phyloP scores from a whole-genome alignment of 1,140 invertebrate genomes.

The Gerris buenoi region DNA sequence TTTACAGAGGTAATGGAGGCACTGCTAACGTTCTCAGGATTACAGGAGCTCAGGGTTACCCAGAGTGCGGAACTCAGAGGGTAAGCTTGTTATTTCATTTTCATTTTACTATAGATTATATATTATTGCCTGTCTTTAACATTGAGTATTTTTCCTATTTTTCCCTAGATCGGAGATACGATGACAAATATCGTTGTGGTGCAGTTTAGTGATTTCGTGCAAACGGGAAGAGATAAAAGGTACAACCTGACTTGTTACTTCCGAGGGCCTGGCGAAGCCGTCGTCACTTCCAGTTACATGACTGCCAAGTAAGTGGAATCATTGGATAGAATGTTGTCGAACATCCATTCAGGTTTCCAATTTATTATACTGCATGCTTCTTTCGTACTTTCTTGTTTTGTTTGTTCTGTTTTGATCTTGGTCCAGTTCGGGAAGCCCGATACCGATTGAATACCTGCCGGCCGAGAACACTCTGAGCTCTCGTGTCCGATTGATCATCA shows the following conservation, averaged over 20 bases:
- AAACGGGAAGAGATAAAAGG: conserved; percentile 75
- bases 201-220: conserved; percentile 83
- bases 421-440: conserved; percentile 62
- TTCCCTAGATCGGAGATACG: conserved; percentile 72
- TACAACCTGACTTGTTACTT: conserved; percentile 85
- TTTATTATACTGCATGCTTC: no score
- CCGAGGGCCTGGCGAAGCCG: conserved; percentile 75
- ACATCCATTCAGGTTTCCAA: no score
- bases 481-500: conserved; percentile 63
- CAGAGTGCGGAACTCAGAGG: conserved; percentile 74
- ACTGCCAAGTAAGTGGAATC: conserved; percentile 72
- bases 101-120: background rate
- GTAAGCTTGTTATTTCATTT: conserved; percentile 34
- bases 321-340: no score
- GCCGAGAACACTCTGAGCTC: conserved; percentile 80
- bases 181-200: conserved; percentile 89
- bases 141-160: no score
- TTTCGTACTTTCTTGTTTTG: background rate
- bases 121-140: background rate
- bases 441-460: conserved; percentile 77
- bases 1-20: conserved; percentile 75
- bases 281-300: conserved; percentile 84
- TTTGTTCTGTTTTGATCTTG: conserved; percentile 7
- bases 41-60: conserved; percentile 73
- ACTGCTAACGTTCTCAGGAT: conserved; percentile 67